A percentile compares a stretch with the other conserved stretches of the same genome.
These are phyloP conservation scores for Eremophila alpestris DNA, from an alignment of 2,797 vertebrate genomes.

Conservation along the genomic window DNA sequence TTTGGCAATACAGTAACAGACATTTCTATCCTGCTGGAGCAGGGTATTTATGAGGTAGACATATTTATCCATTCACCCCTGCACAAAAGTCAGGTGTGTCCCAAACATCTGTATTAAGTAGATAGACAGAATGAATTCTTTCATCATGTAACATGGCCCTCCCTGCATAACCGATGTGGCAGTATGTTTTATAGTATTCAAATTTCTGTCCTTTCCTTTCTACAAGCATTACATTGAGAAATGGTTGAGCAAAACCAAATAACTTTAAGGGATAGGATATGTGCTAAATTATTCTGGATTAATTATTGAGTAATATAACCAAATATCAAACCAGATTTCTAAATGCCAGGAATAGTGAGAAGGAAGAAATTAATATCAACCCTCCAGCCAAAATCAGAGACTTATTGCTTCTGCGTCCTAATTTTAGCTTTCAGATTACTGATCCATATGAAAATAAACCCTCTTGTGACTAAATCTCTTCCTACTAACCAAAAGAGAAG, in stretches of 20 bases:
- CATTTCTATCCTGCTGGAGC: neutral
- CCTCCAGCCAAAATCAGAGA: neutral
- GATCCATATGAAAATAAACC: neutral
- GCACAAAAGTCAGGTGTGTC: neutral
- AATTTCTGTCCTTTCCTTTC: neutral
- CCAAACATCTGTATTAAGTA: neutral
- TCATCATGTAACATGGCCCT: neutral
- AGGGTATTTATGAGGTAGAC: neutral
- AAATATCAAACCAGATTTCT: conserved; percentile 1
- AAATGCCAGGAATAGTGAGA: neutral
- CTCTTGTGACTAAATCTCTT: neutral
- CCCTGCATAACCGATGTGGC: neutral
- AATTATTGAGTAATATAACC: neutral
- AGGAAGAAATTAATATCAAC: neutral
- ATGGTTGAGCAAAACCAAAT: neutral
- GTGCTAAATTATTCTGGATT: neutral
- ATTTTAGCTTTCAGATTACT: neutral
- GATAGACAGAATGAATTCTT: neutral
- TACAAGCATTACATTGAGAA: neutral
- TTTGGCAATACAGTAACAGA: neutral
- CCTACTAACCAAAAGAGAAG: neutral
- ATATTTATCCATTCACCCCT: neutral
- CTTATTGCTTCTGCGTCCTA: neutral
- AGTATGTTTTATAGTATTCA: neutral
- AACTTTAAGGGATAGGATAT: neutral